These are phyloP conservation scores for Percina caprodes DNA, from an alignment of 2,113 vertebrate genomes.

Conservation along the genomic window DNA sequence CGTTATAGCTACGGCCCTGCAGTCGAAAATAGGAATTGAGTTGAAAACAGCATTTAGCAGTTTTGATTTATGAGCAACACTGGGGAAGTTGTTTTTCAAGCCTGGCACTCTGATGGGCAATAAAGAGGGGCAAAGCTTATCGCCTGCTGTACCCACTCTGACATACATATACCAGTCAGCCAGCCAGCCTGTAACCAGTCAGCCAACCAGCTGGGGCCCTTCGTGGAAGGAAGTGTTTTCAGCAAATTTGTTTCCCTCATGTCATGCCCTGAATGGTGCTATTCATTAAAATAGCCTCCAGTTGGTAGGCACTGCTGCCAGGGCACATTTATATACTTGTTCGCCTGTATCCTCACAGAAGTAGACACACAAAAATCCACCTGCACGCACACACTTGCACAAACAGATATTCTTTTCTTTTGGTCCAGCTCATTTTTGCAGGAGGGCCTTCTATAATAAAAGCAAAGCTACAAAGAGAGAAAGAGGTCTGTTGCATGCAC, in stretches of 20 bases:
- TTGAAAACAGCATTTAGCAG: slow-evolving; percentile 73
- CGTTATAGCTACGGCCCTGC: slow-evolving; percentile 63
- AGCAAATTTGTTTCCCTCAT: slow-evolving; percentile 76
- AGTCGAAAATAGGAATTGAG: slow-evolving; percentile 65
- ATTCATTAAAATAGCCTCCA: slow-evolving; percentile 79
- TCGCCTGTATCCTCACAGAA: slow-evolving; percentile 47
- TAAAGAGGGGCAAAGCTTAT: slow-evolving; percentile 76
- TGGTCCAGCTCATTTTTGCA: slow-evolving; percentile 59
- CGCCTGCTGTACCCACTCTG: slow-evolving; percentile 65
- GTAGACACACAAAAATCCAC: slow-evolving; percentile 40
- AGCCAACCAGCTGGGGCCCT: slow-evolving; percentile 75
- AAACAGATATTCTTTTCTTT: slow-evolving; percentile 51
- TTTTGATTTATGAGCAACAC: slow-evolving; percentile 81
- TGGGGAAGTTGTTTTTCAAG: slow-evolving; percentile 68
- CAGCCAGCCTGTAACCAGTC: slow-evolving; percentile 62
- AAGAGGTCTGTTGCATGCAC: slow-evolving; percentile 24
- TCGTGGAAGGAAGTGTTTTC: slow-evolving; percentile 78
- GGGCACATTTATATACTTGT: slow-evolving; percentile 72
- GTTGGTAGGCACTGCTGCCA: slow-evolving; percentile 66
- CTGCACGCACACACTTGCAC: slow-evolving; percentile 42
- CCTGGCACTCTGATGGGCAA: slow-evolving; percentile 73
- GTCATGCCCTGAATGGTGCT: slow-evolving; percentile 73
- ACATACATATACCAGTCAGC: slow-evolving; percentile 63
- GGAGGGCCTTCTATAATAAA: slow-evolving; percentile 40
- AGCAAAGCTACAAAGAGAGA: slow-evolving; percentile 51